A percentile compares a stretch with the other conserved stretches of the same genome.
These are phyloP conservation scores for Gouania willdenowi DNA, from an alignment of 2,797 vertebrate species.

Conservation along the genomic window DNA sequence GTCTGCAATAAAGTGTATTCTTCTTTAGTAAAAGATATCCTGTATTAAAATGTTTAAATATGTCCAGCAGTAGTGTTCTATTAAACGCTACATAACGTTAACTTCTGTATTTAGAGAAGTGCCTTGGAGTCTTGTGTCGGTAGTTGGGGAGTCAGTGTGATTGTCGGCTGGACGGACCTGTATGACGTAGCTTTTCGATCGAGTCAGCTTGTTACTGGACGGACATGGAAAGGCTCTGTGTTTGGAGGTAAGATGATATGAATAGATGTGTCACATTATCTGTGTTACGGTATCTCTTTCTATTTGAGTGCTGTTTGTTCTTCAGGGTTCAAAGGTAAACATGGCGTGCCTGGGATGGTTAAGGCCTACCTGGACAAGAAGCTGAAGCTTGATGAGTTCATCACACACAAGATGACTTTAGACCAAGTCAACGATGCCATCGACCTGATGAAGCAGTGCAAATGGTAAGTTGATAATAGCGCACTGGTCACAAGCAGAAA, in stretches of 20 bases:
- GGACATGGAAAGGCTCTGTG: conserved; percentile 88
- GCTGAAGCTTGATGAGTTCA: conserved; percentile 80
- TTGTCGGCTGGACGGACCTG: conserved; percentile 85
- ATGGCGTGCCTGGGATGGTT: conserved; percentile 76
- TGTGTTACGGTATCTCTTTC: not conserved
- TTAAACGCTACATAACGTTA: too few species aligned
- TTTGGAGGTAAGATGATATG: conserved; percentile 83
- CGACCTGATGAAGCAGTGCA: conserved; percentile 76
- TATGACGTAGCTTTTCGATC: conserved; percentile 82
- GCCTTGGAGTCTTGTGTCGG: conserved; percentile 87
- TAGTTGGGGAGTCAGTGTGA: conserved; percentile 90
- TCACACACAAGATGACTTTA: conserved; percentile 65
- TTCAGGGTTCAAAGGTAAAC: conserved; percentile 77
- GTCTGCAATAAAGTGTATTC: too few species aligned
- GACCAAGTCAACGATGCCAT: conserved; percentile 81
- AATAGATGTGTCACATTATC: not conserved
- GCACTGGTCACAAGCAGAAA: too few species aligned
- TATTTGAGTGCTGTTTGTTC: not conserved
- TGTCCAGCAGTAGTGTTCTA: too few species aligned
- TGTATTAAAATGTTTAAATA: too few species aligned
- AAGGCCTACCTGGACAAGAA: conserved; percentile 81
- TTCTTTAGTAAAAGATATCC: too few species aligned
- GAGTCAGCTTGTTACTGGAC: conserved; percentile 84
- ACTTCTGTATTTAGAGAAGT: too few species aligned
- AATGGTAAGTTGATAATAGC: conserved; percentile 69